Conservation (phyloP, 2,797 vertebrate genomes). For the Decapterus maruadsi region DNA sequence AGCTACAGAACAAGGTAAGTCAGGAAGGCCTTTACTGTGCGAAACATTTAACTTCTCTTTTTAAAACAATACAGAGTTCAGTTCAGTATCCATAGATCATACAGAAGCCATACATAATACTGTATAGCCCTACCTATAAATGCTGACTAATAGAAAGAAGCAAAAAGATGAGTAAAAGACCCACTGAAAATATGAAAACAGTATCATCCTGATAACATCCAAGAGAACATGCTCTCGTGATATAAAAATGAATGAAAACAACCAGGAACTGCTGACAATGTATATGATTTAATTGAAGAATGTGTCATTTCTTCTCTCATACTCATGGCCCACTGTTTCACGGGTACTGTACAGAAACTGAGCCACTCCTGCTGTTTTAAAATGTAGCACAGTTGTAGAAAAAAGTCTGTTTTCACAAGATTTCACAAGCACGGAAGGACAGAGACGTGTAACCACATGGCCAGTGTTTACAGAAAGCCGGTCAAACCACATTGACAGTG, state of each 20-base stretch:
- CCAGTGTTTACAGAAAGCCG: slow-evolving; percentile 50
- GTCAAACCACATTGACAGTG: slow-evolving; percentile 45
- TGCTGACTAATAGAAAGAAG: too few relatives aligned
- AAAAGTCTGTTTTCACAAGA: neutral
- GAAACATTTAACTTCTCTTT: too few relatives aligned
- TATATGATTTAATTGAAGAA: neutral
- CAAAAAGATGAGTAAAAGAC: too few relatives aligned
- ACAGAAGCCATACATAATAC: neutral
- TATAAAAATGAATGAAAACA: neutral
- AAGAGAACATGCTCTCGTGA: neutral
- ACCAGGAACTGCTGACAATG: neutral
- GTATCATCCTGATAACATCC: too few relatives aligned
- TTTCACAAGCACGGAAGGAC: slow-evolving; percentile 3
- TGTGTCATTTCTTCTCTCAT: neutral
- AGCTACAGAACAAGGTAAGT: neutral
- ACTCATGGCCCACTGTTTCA: too few relatives aligned
- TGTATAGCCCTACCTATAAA: too few relatives aligned
- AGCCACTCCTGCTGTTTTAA: neutral
- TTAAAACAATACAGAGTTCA: too few relatives aligned
- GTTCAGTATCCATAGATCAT: neutral
- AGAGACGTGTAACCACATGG: slow-evolving; percentile 30
- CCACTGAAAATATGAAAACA: neutral
- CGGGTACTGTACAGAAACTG: too few relatives aligned
- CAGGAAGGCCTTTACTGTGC: too few relatives aligned
- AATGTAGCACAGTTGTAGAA: neutral